Evolutionary conservation across 2,888 invertebrate genomes (phyloP).

Genomic region (Elysia crispata): DNA sequence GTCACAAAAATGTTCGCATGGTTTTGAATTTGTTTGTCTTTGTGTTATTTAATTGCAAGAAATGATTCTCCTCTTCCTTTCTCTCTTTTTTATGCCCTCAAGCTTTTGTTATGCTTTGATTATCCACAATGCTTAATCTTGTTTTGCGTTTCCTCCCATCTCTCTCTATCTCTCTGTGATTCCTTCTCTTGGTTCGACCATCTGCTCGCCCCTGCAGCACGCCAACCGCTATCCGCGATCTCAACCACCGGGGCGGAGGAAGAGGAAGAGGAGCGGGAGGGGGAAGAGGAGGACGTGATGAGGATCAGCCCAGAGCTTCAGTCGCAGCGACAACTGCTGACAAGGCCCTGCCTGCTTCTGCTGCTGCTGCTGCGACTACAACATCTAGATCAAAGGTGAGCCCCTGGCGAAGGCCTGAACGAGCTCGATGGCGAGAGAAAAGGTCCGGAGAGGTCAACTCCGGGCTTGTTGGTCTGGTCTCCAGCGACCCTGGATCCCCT

Average conservation of each 20-base stretch:
- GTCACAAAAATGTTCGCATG: no score
- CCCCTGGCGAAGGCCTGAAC: background rate
- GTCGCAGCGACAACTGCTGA: no score
- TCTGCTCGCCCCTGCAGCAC: no score
- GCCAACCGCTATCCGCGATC: no score
- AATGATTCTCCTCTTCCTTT: no score
- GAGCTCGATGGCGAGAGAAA: no score
- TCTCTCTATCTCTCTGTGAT: background rate
- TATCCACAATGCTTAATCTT: no score
- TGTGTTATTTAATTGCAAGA: no score
- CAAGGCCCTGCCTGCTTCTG: background rate
- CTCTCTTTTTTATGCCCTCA: no score
- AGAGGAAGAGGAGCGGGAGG: constrained; percentile 1
- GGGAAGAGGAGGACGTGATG: background rate
- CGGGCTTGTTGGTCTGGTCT: background rate
- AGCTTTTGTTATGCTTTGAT: no score
- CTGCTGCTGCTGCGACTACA: background rate
- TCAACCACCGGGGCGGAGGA: background rate
- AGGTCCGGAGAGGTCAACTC: background rate
- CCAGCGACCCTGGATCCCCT: background rate
- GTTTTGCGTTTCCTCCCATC: background rate
- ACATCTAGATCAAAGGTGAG: background rate
- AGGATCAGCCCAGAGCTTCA: background rate
- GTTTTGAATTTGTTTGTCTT: no score
- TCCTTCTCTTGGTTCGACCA: background rate